Evolutionary conservation across 1,140 invertebrate genomes (phyloP).

Genomic region (Amphibalanus amphitrite): DNA sequence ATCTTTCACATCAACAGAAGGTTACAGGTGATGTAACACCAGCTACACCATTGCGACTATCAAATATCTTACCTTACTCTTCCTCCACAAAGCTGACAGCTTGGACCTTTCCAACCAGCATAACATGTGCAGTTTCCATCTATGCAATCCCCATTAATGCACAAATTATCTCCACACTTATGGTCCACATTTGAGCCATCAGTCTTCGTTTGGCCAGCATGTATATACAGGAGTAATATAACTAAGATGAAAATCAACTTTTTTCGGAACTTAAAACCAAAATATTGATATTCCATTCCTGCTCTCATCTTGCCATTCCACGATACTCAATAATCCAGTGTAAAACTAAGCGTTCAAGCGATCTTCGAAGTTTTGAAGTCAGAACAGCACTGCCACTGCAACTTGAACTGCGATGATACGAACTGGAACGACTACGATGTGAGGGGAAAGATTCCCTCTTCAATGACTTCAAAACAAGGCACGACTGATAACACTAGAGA

Average conservation of each 20-base stretch:
- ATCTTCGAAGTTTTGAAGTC: too few species aligned
- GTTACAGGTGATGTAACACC: too few species aligned
- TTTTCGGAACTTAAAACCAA: neutral
- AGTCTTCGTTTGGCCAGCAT: neutral
- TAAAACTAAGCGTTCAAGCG: too few species aligned
- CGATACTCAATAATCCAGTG: too few species aligned
- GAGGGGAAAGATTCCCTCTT: too few species aligned
- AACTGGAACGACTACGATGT: too few species aligned
- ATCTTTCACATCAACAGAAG: too few species aligned
- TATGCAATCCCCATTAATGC: neutral
- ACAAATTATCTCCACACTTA: neutral
- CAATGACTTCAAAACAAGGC: too few species aligned
- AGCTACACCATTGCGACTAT: too few species aligned
- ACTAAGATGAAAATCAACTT: neutral
- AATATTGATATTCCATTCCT: neutral
- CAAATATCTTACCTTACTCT: neutral
- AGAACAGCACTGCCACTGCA: too few species aligned
- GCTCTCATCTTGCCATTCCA: neutral
- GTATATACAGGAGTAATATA: neutral
- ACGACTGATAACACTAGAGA: too few species aligned
- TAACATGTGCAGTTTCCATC: constrained; percentile 3
- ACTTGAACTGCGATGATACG: too few species aligned
- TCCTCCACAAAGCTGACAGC: constrained; percentile 2
- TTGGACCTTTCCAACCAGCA: constrained; percentile 1
- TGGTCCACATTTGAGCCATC: neutral